Percentiles rank a stretch among this genome's conserved stretches.
Evolutionary conservation across 2,888 invertebrate species (phyloP).

Genomic region (Onthophagus sagittarius): DNA sequence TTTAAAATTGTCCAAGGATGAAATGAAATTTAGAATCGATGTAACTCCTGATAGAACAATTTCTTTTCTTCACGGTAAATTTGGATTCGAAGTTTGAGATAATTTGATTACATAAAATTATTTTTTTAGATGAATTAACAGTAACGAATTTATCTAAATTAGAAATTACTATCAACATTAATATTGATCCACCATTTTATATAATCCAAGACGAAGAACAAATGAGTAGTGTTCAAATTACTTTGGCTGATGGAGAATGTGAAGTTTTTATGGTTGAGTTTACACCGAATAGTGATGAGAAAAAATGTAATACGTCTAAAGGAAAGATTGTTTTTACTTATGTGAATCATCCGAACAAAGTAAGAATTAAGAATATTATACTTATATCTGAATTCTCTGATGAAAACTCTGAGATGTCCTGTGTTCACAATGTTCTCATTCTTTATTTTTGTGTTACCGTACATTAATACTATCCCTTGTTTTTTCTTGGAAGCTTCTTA

Average conservation of each 20-base stretch:
- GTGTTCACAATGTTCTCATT: no score
- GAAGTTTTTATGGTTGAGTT: conserved; percentile 35
- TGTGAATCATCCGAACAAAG: conserved; percentile 46
- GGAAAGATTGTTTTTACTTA: conserved; percentile 43
- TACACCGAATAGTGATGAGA: conserved; percentile 28
- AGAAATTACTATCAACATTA: conserved; percentile 51
- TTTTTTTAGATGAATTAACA: conserved; percentile 53
- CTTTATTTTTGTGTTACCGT: no score
- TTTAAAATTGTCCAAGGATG: conserved; percentile 51
- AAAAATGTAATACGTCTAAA: conserved; percentile 33
- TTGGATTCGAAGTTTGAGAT: no score
- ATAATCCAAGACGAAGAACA: conserved; percentile 26
- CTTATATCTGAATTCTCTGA: no score
- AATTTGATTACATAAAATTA: no score
- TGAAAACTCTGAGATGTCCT: no score
- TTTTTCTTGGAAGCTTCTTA: no score
- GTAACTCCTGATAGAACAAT: conserved; percentile 37
- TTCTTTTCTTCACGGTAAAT: conserved; percentile 26
- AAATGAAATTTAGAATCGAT: conserved; percentile 53
- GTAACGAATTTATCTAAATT: conserved; percentile 56
- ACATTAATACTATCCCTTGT: no score
- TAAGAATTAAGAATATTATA: conserved; percentile 33
- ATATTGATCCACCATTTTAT: conserved; percentile 52
- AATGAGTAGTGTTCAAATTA: conserved; percentile 25
- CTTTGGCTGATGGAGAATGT: conserved; percentile 30